Evolutionary conservation across 1,140 invertebrate species (phyloP).

Genomic region (Panagrolaimus sp.): DNA sequence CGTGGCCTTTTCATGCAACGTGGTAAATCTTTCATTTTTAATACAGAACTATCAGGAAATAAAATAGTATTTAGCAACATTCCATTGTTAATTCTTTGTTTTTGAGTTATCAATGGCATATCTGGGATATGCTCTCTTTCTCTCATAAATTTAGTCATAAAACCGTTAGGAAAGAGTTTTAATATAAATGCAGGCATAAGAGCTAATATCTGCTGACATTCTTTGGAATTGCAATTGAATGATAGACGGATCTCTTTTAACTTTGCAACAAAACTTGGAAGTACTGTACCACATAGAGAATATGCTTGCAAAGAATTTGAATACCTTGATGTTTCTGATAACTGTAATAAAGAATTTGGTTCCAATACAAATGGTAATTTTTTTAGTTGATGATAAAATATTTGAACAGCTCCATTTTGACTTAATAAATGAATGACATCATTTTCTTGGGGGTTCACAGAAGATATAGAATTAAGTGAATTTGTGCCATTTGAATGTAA

Average conservation of each 20-base stretch:
- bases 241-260: neutral
- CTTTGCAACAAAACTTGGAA: neutral
- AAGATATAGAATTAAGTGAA: neutral
- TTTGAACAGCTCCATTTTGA: slow-evolving; percentile 4
- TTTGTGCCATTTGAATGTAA: neutral
- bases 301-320: neutral
- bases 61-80: neutral
- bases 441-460: neutral
- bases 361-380: neutral
- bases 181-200: slow-evolving; percentile 8
- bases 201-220: neutral
- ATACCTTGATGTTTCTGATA: neutral
- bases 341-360: neutral
- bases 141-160: slow-evolving; percentile 5
- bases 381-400: neutral
- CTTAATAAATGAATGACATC: neutral
- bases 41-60: slow-evolving; percentile 8
- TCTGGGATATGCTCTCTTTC: slow-evolving; percentile 6
- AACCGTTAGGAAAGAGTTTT: neutral
- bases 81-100: neutral
- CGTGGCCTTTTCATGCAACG: neutral
- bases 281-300: slow-evolving; percentile 2
- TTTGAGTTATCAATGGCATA: neutral
- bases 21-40: neutral
- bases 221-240: neutral